phyloP scores from a whole-genome alignment of 2,797 vertebrate species.

The Falco columbarius region DNA sequence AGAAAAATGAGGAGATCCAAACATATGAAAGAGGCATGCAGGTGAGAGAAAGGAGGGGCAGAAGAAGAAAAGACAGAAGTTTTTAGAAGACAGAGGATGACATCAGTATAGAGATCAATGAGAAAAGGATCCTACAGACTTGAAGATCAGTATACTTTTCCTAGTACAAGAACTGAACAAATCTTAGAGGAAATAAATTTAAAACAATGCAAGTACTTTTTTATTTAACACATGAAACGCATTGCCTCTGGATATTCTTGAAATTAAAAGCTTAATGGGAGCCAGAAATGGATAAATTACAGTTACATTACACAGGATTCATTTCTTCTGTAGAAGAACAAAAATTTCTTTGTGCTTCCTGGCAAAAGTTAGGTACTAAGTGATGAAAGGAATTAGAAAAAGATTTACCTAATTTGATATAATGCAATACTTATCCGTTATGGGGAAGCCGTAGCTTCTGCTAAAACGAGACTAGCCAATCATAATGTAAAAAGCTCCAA shows the following conservation, averaged over 20 bases:
- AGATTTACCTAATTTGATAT: neutral
- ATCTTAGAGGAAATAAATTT: neutral
- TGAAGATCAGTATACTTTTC: neutral
- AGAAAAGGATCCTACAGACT: neutral
- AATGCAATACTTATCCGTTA: neutral
- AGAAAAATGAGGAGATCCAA: neutral
- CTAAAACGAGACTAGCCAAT: neutral
- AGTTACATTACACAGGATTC: neutral
- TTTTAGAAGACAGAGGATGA: neutral
- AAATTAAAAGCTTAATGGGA: conserved; percentile 32
- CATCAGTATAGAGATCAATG: neutral
- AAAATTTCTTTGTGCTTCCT: neutral
- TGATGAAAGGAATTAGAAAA: neutral
- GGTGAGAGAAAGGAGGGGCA: neutral
- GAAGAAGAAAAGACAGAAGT: neutral
- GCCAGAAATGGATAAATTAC: conserved; percentile 19
- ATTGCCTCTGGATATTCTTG: neutral
- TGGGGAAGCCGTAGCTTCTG: neutral
- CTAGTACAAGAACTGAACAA: neutral
- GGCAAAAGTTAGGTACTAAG: neutral
- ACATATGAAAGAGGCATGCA: neutral
- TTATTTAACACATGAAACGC: conserved; percentile 30
- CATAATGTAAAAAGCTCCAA: neutral
- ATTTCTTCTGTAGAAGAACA: neutral
- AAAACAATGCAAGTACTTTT: neutral